These are phyloP conservation scores for Hypotaenidia philippensis DNA, from an alignment of 2,797 vertebrate species.

Conservation along the genomic window DNA sequence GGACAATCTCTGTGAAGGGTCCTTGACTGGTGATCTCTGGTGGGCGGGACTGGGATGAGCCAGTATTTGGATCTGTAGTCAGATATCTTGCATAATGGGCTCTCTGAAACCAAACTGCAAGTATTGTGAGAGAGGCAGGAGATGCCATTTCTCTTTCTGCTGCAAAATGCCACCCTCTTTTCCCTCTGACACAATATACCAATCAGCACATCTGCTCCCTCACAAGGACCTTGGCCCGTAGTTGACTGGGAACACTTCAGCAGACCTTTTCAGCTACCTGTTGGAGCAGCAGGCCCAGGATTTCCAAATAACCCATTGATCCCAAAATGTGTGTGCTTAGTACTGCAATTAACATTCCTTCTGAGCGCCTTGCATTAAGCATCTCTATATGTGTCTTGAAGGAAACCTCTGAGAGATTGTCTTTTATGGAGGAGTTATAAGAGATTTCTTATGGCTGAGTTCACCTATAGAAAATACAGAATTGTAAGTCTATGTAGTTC, in stretches of 20 bases:
- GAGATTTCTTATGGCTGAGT: slow-evolving; percentile 84
- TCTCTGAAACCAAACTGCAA: slow-evolving; percentile 2
- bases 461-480: slow-evolving; percentile 83
- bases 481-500: slow-evolving; percentile 79
- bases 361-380: slow-evolving; percentile 46
- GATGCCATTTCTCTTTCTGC: not conserved
- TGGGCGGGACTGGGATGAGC: not conserved
- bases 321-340: slow-evolving; percentile 13
- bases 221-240: not conserved
- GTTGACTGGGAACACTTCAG: not conserved
- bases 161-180: not conserved
- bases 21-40: not conserved
- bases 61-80: not conserved
- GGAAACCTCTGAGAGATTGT: slow-evolving; percentile 72
- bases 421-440: slow-evolving; percentile 73
- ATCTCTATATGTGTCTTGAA: slow-evolving; percentile 66
- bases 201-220: not conserved
- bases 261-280: slow-evolving; percentile 25
- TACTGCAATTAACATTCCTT: slow-evolving; percentile 73
- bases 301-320: slow-evolving; percentile 29
- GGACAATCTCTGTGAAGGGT: not conserved
- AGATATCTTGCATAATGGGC: not conserved
- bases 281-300: not conserved
- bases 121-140: not conserved
- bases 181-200: not conserved